Base-by-base conservation (phyloP, 2,113 vertebrate species). In the Gasterosteus nipponicus region DNA sequence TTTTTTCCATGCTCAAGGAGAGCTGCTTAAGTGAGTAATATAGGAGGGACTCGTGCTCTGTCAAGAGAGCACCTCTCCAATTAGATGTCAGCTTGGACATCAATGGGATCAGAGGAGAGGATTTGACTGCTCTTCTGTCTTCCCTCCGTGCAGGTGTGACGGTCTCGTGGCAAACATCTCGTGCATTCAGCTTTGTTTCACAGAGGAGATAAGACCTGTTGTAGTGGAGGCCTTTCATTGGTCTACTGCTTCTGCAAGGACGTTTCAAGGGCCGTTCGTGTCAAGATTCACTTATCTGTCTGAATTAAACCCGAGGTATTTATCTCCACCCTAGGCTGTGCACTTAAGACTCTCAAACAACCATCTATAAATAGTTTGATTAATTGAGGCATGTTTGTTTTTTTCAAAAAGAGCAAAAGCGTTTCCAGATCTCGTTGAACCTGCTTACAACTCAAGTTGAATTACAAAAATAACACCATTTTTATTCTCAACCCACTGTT, bases 1-100 rank as follows among this genome's bases (percentile, higher is more conserved):
- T 65, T 84, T 68, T 82, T 51, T 71, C 80, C 69, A 76, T 75
- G 77, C 81, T 84, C 77, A 79, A 85, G 61, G 84, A 89, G 81
- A 91, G 76, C 69, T 64, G 76, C 84, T 89, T 88, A 82, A 86
- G 73, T 66, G 44, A 80, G 72, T 77, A 85, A 71, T 85, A 81
- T 80, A 57, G 51, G 74, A 44, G 65, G 57, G 73, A 73, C 75
- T 81, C 44, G 29, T 75, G 70, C 69, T 81, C 79, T 74, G 70
- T 83, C 65, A 83, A 89, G 61, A 77, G 74, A 75, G 72, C 74
- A 75, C 84, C 86, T 88, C 81, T 65, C 87, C 86, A 87, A 93
- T 93, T 92, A 90, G 66, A 83, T 81, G 66, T 82, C 84, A 89
- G 81, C 84, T 86, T 12, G 62, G 67, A 89, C 87, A 87, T 90